These are phyloP conservation scores for Nesospiza acunhae DNA, from an alignment of 2,113 vertebrate species.

Conservation along the genomic window DNA sequence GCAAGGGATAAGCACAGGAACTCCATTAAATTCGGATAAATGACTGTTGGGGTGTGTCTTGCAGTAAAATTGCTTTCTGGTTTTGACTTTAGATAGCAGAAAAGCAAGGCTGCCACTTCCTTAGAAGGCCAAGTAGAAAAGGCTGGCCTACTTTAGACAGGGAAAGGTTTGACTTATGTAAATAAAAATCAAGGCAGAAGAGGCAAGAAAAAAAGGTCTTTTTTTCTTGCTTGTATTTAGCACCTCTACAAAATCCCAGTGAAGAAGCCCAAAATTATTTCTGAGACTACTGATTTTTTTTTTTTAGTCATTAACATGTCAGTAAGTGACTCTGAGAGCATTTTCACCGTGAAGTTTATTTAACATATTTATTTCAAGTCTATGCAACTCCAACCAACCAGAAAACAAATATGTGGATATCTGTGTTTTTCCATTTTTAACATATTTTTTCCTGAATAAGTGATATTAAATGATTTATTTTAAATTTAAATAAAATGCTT, in stretches of 20 bases:
- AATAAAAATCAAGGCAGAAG: background rate
- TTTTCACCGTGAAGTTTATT: background rate
- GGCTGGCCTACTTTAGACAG: background rate
- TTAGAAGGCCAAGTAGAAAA: background rate
- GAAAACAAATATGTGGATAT: background rate
- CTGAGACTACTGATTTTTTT: background rate
- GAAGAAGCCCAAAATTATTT: background rate
- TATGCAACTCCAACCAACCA: background rate
- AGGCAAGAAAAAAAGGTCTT: background rate
- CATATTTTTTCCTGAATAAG: background rate
- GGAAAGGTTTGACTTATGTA: background rate
- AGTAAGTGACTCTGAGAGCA: background rate
- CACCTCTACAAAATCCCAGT: background rate
- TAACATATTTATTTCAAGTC: background rate
- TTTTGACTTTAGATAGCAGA: background rate
- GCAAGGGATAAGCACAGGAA: background rate
- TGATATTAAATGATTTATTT: background rate
- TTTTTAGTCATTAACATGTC: background rate
- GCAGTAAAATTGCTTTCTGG: background rate
- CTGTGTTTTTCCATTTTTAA: background rate
- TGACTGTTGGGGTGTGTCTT: background rate
- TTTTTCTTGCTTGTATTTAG: background rate
- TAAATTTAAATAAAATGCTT: background rate
- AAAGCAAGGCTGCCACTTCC: background rate
- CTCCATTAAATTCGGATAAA: background rate